Evolutionary conservation across 2,888 invertebrate genomes (phyloP), one percentile per base, ranked within the genome.

Genomic region (Phengaris arion): DNA sequence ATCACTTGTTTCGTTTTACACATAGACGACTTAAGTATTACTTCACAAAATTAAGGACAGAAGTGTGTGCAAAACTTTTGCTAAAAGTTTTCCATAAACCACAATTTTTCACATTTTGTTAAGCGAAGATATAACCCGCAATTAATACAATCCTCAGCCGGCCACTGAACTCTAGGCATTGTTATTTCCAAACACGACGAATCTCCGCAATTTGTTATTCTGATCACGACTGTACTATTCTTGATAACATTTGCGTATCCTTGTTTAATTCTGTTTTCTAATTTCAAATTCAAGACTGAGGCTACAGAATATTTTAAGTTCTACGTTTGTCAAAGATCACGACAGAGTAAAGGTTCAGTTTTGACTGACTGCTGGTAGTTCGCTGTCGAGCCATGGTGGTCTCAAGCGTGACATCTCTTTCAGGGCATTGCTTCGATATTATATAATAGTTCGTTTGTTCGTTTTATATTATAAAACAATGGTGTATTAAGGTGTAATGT

Each of bases 161-260:
- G 92, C 87, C 90, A 87, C 85, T 90, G 93, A 93, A 92, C 93
- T 89, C 84, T 77, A 76, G 75, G 83, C 88, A 92, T 91, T 90
- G 87, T 89, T 90, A 91, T 91, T 91, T 90, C 89, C 86, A 87
- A 89, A 90, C 88, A 87, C 89, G 86, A 87, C 86, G 85, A 83
- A 84, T 84, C 83, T 89, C 85, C 85, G 79, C 80, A 81, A 78
- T 87, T 87, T 82, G 84, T 85, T 89, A 93, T 92, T 89, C 92
- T 80, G 80, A 85, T 87, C 93, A 92, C 92, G 89, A 80, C 77
- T 80, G 78, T 81, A 80, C 83, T 22, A 79, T 78, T 83, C 86
- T 85, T 85, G 86, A 85, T 85, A 88, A 85, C 83, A 82, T 87
- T 85, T 82, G 81, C 76, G 81, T 84, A 45, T 72, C 86, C 86